Evolutionary conservation across 2,113 vertebrate species (phyloP), one percentile per base, ranked within the genome.

Genomic region (Cacatua alba): DNA sequence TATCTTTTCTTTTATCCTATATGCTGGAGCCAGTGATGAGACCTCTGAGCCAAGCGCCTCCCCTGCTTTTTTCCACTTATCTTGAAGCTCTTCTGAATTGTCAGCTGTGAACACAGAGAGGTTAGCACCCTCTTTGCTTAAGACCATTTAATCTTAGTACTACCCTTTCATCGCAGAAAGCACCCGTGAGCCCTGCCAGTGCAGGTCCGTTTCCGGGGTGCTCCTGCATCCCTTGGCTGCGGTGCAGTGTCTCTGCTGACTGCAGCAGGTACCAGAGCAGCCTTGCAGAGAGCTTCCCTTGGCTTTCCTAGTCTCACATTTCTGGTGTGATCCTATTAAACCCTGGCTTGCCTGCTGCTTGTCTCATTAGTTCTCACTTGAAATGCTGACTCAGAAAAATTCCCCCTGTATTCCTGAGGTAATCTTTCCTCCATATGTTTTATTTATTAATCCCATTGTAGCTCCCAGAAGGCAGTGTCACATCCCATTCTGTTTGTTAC

Each of bases 51-150:
- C 62, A 76, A 92, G 62, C 57, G 18, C 69, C 41, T 93, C 41
- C 70, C n/a, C 68, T 67, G 24, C 1, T 75, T 89, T 93, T 96
- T 79, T 46, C 48, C 44, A 81, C 88, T 95, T 97, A 96, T 95
- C 92, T 95, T 43, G 52, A 88, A 93, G 83, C 82, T 84, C 94
- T 96, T 92, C 80, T 94, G 77, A 71, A 44, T 59, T 91, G 94
- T 94, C 92, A 95, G 80, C 79, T 95, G 94, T 87, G 94, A 94
- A 69, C 86, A 88, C 23, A 44, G 86, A 62, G 69, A 91, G 77
- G 95, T 96, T 95, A 96, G 95, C 95, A 93, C 90, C 77, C 90
- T 96, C 92, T 96, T 92, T 94, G 90, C 91, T 92, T 91, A 94
- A 96, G 74, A 82, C 94, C 44, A 37, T 92, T 93, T 96, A 96